These are phyloP conservation scores for Eumerus sabulonum DNA, from an alignment of 2,888 invertebrate species.

Conservation along the genomic window DNA sequence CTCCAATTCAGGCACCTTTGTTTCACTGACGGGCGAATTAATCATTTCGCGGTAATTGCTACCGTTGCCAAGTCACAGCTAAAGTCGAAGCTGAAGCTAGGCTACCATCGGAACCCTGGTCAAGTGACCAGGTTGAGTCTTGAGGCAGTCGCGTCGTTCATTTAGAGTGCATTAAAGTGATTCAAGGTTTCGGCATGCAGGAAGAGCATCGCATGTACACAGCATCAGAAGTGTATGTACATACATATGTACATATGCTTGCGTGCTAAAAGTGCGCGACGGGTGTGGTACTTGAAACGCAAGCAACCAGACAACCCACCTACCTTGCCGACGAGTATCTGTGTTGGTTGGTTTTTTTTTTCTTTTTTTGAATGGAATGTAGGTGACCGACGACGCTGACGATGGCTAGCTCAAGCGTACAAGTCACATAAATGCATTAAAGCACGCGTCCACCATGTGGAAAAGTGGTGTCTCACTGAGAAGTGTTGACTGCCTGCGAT, in stretches of 20 bases:
- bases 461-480: conserved; percentile 4
- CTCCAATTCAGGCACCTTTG: conserved; percentile 15
- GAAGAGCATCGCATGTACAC: conserved; percentile 75
- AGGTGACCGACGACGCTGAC: conserved; percentile 50
- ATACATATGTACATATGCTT: neutral
- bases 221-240: conserved; percentile 17
- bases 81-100: too few species aligned
- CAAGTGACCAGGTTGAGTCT: conserved; percentile 28
- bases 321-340: conserved; percentile 75
- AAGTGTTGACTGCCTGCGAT: too few species aligned
- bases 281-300: conserved; percentile 39
- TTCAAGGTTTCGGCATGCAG: conserved; percentile 80
- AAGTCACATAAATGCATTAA: conserved; percentile 21
- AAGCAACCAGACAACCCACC: conserved; percentile 72
- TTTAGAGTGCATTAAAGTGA: conserved; percentile 72
- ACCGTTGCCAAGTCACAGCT: conserved; percentile 17
- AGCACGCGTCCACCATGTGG: conserved; percentile 10
- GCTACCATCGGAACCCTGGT: conserved; percentile 24
- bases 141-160: conserved; percentile 5
- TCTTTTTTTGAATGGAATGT: conserved; percentile 40
- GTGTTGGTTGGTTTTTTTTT: conserved; percentile 48
- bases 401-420: conserved; percentile 18
- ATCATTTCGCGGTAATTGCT: conserved; percentile 50
- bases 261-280: conserved; percentile 54
- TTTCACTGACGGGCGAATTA: conserved; percentile 46